phyloP scores from a whole-genome alignment of 2,113 vertebrate genomes.

The Callaeas wilsoni region DNA sequence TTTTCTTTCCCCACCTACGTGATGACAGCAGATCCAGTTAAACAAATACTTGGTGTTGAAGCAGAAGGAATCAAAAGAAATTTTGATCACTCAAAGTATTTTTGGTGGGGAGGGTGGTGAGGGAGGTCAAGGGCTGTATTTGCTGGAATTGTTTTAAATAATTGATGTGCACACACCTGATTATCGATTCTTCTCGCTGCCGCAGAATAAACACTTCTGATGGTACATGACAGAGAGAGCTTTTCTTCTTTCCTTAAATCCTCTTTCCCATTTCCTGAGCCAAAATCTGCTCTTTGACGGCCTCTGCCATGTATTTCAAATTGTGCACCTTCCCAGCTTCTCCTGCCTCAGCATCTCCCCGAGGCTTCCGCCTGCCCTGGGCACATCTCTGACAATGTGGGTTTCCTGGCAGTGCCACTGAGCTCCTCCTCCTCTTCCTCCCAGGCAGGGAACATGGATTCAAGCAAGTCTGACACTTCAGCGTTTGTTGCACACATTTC shows the following conservation, averaged over 20 bases:
- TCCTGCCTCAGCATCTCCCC: not conserved
- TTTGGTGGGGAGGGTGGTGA: not conserved
- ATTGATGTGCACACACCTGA: not conserved
- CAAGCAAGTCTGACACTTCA: not conserved
- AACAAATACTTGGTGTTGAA: not conserved
- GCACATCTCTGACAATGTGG: rapidly evolving
- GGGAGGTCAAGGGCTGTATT: not conserved
- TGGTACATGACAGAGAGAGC: not conserved
- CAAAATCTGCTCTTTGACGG: not conserved
- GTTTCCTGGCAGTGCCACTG: not conserved
- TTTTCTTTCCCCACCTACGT: not conserved
- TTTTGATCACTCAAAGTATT: conserved; percentile 1
- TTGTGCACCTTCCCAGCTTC: not conserved
- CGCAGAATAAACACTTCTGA: conserved; percentile 50
- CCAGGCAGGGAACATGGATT: not conserved
- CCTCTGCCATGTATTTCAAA: not conserved
- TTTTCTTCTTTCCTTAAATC: not conserved
- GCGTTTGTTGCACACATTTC: rapidly evolving
- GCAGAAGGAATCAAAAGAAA: not conserved
- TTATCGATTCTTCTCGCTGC: conserved; percentile 19
- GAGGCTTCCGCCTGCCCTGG: rapidly evolving
- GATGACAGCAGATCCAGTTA: not conserved
- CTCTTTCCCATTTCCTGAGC: not conserved
- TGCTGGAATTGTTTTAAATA: conserved; percentile 45
- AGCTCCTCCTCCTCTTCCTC: not conserved